These are phyloP conservation scores for Melanaphis sacchari DNA, from an alignment of 1,140 invertebrate species.

Conservation along the genomic window DNA sequence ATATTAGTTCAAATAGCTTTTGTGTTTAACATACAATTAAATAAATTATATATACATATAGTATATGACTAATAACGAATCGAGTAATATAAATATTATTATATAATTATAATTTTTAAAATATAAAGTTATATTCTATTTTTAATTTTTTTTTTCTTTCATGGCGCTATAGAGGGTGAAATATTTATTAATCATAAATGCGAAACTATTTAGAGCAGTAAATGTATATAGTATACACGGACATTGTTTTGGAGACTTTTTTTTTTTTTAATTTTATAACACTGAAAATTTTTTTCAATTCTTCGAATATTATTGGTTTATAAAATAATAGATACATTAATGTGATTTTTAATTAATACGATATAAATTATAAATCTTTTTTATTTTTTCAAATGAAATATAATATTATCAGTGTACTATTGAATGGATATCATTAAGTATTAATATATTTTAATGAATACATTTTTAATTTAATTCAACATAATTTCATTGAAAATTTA, in stretches of 20 bases:
- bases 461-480: not conserved
- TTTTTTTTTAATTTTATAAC: too few relatives aligned
- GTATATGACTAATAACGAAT: not conserved
- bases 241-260: too few relatives aligned
- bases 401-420: too few relatives aligned
- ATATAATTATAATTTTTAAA: not conserved
- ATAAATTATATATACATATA: too few relatives aligned
- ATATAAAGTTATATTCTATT: not conserved
- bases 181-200: not conserved
- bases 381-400: not conserved
- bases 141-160: not conserved
- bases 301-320: not conserved
- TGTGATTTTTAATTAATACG: too few relatives aligned
- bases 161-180: not conserved
- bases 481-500: not conserved
- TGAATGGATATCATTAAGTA: not conserved
- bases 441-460: not conserved
- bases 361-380: not conserved
- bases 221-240: not conserved
- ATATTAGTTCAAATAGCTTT: not conserved
- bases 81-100: not conserved
- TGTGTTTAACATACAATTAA: not conserved
- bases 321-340: not conserved
- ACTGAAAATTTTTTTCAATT: not conserved
- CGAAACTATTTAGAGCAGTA: not conserved